Evolutionary conservation across 23 tunicate species (phyloP).

Genomic region (Styela clava): DNA sequence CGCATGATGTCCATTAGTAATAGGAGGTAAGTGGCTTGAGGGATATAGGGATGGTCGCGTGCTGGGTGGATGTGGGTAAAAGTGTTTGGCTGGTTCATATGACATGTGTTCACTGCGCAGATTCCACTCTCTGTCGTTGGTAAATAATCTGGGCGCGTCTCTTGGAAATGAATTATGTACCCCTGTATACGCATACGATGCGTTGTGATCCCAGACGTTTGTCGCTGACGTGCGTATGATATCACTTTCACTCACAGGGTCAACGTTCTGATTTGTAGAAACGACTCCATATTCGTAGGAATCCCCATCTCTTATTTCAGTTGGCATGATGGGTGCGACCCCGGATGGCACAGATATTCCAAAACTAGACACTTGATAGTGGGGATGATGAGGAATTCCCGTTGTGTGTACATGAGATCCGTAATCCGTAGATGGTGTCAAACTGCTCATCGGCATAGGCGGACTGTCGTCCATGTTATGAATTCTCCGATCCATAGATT

Average conservation of each 20-base stretch:
- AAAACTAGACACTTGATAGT: neutral
- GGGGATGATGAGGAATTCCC: neutral
- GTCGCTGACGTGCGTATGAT: neutral
- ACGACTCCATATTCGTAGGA: neutral
- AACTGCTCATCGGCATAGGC: neutral
- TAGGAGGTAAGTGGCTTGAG: slow-evolving; percentile 27
- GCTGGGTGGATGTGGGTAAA: neutral
- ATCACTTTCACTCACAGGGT: neutral
- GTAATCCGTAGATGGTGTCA: neutral
- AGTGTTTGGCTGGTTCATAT: neutral
- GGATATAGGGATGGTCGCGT: slow-evolving; percentile 20
- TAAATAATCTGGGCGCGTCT: neutral
- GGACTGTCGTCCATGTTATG: neutral
- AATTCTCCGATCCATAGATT: neutral
- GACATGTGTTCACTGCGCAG: neutral
- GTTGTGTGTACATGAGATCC: neutral
- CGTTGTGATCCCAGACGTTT: neutral
- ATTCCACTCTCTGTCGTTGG: neutral
- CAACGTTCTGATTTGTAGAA: neutral
- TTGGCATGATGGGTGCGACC: neutral
- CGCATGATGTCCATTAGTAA: slow-evolving; percentile 45
- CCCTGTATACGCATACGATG: neutral
- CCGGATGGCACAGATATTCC: neutral
- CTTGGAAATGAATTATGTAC: neutral
- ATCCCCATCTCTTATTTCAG: neutral